Conservation (phyloP, 2,113 vertebrate species). For the Chaetodon trifascialis region DNA sequence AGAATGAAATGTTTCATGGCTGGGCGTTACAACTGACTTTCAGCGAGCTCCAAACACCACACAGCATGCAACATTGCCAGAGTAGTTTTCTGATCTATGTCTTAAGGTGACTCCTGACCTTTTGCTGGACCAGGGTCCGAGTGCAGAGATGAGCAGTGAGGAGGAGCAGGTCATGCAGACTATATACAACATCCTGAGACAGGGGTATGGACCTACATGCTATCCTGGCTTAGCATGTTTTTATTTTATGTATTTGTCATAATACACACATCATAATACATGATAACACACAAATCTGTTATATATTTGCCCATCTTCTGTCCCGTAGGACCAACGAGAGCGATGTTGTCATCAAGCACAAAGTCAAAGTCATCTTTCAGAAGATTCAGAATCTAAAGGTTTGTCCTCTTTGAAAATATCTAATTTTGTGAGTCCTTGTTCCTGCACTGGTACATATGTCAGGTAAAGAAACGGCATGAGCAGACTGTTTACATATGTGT, state of each 20-base stretch:
- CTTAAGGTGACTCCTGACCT: constrained; percentile 94
- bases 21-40: background rate
- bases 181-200: constrained; percentile 89
- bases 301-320: background rate
- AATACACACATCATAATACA: background rate
- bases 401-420: constrained; percentile 30
- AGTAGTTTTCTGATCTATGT: constrained; percentile 72
- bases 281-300: background rate
- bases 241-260: background rate
- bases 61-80: constrained; percentile 55
- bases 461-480: background rate
- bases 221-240: background rate
- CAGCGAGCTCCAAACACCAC: constrained; percentile 4
- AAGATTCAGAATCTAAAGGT: constrained; percentile 88
- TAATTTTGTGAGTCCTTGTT: background rate
- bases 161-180: constrained; percentile 86
- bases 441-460: background rate
- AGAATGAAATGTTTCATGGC: constrained; percentile 34
- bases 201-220: constrained; percentile 83
- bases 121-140: constrained; percentile 90
- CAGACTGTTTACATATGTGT: background rate
- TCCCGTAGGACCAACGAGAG: constrained; percentile 87
- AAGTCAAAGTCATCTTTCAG: constrained; percentile 87
- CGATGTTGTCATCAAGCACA: constrained; percentile 84
- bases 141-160: constrained; percentile 79